Conservation (phyloP, 2,113 vertebrate genomes). For the Cavia porcellus region DNA sequence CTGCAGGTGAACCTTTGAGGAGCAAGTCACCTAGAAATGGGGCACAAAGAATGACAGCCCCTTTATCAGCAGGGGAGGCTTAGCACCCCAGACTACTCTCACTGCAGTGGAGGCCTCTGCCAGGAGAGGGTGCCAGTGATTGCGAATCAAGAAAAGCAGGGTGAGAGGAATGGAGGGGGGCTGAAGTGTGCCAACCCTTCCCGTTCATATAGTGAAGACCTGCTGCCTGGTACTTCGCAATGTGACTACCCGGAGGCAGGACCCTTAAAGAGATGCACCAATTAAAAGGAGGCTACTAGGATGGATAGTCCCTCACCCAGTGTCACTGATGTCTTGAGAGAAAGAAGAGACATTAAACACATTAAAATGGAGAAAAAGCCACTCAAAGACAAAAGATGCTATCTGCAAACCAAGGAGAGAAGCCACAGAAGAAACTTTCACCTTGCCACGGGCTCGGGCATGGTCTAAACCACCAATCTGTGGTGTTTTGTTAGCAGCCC, state of each 20-base stretch:
- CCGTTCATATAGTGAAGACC: neutral
- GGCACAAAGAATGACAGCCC: neutral
- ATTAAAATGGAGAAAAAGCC: neutral
- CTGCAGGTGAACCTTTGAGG: neutral
- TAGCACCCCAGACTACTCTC: neutral
- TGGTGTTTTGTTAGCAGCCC: neutral
- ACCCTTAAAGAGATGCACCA: neutral
- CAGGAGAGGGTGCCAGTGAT: neutral
- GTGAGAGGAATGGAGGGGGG: accelerated
- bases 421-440: neutral
- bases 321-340: neutral
- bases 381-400: neutral
- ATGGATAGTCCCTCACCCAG: neutral
- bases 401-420: neutral
- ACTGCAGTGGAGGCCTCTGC: neutral
- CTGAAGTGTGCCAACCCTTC: neutral
- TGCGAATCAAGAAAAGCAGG: accelerated
- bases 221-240: neutral
- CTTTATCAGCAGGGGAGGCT: neutral
- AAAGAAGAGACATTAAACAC: neutral
- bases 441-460: neutral
- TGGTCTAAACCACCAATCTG: neutral
- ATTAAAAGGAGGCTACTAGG: neutral
- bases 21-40: neutral
- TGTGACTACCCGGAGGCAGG: neutral